Percentiles rank a stretch among this genome's conserved stretches.
These are phyloP conservation scores for Thrips palmi DNA, from an alignment of 1,140 invertebrate species.

Conservation along the genomic window DNA sequence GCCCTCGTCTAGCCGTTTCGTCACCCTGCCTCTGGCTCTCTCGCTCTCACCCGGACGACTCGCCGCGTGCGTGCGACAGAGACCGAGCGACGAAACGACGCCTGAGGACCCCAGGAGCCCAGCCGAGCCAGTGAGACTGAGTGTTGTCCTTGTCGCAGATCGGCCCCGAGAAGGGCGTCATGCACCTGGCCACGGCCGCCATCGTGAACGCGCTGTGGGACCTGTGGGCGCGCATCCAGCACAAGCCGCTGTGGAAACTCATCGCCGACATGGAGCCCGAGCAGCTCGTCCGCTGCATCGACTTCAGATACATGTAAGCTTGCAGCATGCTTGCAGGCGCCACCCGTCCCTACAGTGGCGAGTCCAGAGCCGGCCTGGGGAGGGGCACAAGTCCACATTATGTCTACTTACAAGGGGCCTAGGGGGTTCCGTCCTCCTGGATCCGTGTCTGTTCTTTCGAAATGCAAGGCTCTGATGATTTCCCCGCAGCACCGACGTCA, in stretches of 20 bases:
- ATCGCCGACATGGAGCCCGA: constrained; percentile 67
- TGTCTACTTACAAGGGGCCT: not conserved
- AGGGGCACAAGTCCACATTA: too few relatives aligned
- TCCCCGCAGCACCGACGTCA: constrained; percentile 48
- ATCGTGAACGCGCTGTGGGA: constrained; percentile 84
- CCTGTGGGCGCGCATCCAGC: constrained; percentile 65
- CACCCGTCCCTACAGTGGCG: not conserved
- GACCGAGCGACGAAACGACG: too few relatives aligned
- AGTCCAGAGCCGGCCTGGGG: constrained; percentile 3
- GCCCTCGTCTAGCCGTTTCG: too few relatives aligned
- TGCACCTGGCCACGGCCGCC: constrained; percentile 72
- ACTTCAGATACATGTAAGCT: constrained; percentile 70
- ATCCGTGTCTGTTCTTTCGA: constrained; percentile 4
- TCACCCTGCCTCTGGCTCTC: too few relatives aligned
- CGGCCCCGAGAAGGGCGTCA: constrained; percentile 82
- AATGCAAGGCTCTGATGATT: not conserved
- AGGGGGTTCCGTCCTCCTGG: not conserved
- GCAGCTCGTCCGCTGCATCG: constrained; percentile 61
- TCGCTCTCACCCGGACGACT: too few relatives aligned
- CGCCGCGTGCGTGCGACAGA: too few relatives aligned
- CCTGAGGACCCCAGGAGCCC: too few relatives aligned
- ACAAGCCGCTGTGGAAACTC: constrained; percentile 75
- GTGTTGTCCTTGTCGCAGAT: constrained; percentile 31
- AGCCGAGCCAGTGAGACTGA: not conserved
- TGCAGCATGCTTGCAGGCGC: too few relatives aligned